Conservation (phyloP, 2,888 invertebrate genomes). For the Phragmatobia fuliginosa region DNA sequence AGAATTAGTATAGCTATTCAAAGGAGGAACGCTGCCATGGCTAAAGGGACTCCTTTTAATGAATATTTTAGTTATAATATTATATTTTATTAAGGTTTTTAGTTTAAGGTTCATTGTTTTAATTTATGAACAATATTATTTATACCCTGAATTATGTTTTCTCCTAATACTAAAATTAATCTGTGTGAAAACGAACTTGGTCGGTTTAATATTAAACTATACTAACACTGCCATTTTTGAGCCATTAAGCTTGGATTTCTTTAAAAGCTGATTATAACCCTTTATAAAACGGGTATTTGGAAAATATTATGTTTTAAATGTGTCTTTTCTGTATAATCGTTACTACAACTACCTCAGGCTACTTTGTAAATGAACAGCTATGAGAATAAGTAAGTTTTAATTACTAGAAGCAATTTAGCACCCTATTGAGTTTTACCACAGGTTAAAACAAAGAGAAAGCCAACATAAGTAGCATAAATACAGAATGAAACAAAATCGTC, state of each 20-base stretch:
- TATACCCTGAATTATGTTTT: not conserved
- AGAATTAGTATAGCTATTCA: too few species aligned
- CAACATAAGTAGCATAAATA: not conserved
- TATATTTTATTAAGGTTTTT: too few species aligned
- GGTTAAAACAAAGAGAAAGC: constrained; percentile 12
- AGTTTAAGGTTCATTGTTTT: too few species aligned
- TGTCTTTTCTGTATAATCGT: constrained; percentile 21
- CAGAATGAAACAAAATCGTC: not conserved
- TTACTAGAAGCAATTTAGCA: constrained; percentile 32
- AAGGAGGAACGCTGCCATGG: too few species aligned
- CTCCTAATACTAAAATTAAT: not conserved
- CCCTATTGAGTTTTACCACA: constrained; percentile 19
- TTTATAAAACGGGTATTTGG: not conserved
- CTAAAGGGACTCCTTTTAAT: too few species aligned
- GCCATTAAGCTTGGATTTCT: constrained; percentile 11
- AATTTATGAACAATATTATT: too few species aligned
- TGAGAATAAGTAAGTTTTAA: constrained; percentile 45
- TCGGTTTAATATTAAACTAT: not conserved
- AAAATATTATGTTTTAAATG: constrained; percentile 12
- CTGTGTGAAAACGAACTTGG: not conserved
- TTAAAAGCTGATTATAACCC: constrained; percentile 12
- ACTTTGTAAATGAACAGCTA: constrained; percentile 26
- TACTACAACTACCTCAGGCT: constrained; percentile 24
- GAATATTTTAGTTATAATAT: too few species aligned
- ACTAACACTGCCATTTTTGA: not conserved